Base-by-base conservation (phyloP, 1,140 invertebrate species). In the Plectrocnemia conspersa region DNA sequence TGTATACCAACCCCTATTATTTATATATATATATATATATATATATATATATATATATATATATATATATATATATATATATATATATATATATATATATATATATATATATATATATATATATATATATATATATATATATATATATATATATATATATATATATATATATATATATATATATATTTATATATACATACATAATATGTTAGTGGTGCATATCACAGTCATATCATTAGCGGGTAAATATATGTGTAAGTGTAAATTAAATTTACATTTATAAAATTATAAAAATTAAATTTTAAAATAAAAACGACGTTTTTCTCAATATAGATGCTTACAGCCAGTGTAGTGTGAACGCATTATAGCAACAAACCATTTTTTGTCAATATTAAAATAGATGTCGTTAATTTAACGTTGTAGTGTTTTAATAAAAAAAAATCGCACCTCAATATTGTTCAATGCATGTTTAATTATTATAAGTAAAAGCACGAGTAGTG, bases 211-310 rank as follows among this genome's bases (percentile, higher is more conserved):
- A 25, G n/a, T n/a, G n/a, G n/a, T n/a, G n/a, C n/a, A 52, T 55
- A 54, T 61, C 59, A 45, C 45, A 58, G 52, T 57, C 59, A 61
- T 61, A 61, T 61, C 59, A 61, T 40, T 57, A 61, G 59, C 38
- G 49, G 36, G 32, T 52, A 56, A 38, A 24, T 48, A 47, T 46
- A 33, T 29, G 25, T 21, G 45, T 29, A 44, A 44, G 21, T 4
- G 23, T 24, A 24, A 24, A 23, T 9, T 10, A 38, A 9, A 42
- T 42, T 42, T 33, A 33, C 2, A 33, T 33, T 33, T 13, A 3
- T 13, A 33, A 13, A 33, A 3, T 33, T 33, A 11, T 33, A 13
- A 33, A 33, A 33, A 33, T 16, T 16, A 2, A 40, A 40, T 18
- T 13, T 36, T 36, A 40, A 40, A 40, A 3, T 2, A 40, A 40